Conservation (phyloP, 2,797 vertebrate genomes). For the Tragelaphus oryx region DNA sequence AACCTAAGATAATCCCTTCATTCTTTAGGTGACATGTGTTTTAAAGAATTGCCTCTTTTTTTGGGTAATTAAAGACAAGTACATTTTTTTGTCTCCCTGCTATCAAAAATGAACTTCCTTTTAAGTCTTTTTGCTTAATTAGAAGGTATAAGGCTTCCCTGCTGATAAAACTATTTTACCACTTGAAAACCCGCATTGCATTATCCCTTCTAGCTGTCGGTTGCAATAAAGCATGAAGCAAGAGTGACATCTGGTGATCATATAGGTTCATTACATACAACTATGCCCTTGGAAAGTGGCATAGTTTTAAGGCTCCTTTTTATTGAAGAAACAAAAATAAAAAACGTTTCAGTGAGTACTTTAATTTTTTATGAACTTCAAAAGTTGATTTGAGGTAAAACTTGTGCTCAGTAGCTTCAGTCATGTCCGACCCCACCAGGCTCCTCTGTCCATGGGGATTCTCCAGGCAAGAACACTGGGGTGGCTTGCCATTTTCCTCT, state of each 20-base stretch:
- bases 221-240: conserved; percentile 39
- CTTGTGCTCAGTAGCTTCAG: background rate
- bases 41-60: conserved; percentile 51
- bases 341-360: background rate
- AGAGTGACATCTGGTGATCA: conserved; percentile 72
- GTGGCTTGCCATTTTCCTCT: background rate
- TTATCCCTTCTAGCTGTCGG: background rate
- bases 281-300: background rate
- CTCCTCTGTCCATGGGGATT: background rate
- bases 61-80: conserved; percentile 46
- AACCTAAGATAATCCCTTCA: conserved; percentile 32
- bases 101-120: conserved; percentile 42
- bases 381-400: background rate
- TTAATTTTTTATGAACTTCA: background rate
- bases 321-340: background rate
- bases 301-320: background rate
- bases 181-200: background rate
- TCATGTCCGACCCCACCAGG: background rate
- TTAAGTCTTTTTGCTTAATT: conserved; percentile 54
- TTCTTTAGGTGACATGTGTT: background rate
- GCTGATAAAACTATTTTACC: conserved; percentile 4
- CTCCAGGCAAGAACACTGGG: background rate
- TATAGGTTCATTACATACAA: conserved; percentile 6
- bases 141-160: conserved; percentile 47
- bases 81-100: conserved; percentile 38